Percentiles rank a stretch among this genome's conserved stretches.
phyloP scores from a whole-genome alignment of 1,140 invertebrate species.

The Ceratina australensis region DNA sequence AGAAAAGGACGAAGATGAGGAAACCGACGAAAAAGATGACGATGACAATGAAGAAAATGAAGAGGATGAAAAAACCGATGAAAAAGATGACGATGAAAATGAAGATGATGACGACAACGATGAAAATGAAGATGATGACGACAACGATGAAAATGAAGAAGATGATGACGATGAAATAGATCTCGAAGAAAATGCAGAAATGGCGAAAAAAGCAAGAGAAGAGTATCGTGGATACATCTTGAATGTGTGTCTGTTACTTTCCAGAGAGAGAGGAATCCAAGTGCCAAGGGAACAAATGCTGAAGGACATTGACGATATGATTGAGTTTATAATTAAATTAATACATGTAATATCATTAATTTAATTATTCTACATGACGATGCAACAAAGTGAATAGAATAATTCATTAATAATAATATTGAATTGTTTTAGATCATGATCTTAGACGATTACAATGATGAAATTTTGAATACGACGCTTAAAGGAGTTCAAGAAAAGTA shows the following conservation, averaged over 20 bases:
- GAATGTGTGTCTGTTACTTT: constrained; percentile 18
- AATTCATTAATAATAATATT: neutral
- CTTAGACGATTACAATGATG: neutral
- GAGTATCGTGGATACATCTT: constrained; percentile 20
- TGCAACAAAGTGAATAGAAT: neutral
- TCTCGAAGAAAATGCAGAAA: neutral
- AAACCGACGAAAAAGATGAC: neutral
- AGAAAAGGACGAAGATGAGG: neutral
- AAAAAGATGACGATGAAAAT: neutral
- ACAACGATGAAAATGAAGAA: neutral
- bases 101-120: neutral
- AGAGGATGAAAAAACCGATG: no score
- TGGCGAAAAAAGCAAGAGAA: neutral
- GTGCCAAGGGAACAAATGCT: constrained; percentile 1
- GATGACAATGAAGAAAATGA: neutral
- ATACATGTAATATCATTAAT: neutral
- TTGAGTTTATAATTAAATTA: constrained; percentile 39
- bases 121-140: neutral
- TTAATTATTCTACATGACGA: no score
- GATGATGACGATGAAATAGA: neutral
- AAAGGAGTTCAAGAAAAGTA: neutral
- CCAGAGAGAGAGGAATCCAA: constrained; percentile 21
- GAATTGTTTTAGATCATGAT: neutral
- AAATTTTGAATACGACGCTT: neutral
- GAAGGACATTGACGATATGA: constrained; percentile 29